These are phyloP conservation scores for human (Homo sapiens) DNA, from an alignment of 2,113 vertebrate genomes.

Conservation along the genomic window DNA sequence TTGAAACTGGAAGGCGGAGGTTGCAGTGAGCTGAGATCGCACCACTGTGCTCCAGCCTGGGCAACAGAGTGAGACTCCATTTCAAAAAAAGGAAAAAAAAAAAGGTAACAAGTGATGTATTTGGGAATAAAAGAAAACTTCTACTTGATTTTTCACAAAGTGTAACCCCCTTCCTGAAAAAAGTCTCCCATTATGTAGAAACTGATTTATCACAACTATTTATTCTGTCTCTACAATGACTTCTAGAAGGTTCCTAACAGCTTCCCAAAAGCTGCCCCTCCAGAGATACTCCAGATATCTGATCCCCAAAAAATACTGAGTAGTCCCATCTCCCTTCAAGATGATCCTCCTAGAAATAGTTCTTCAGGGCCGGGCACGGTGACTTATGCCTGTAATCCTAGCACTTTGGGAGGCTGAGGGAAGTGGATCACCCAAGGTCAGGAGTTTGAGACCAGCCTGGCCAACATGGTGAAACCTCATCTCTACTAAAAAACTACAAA, in stretches of 20 bases:
- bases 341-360: neutral
- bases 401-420: too few species aligned
- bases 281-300: neutral
- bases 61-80: too few species aligned
- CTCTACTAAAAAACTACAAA: too few species aligned
- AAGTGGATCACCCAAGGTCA: too few species aligned
- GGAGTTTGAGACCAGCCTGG: too few species aligned
- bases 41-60: too few species aligned
- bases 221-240: neutral
- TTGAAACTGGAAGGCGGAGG: too few species aligned
- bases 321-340: neutral
- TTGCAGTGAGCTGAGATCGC: too few species aligned
- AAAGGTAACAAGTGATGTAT: neutral
- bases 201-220: neutral
- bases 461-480: too few species aligned
- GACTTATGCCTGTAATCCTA: too few species aligned
- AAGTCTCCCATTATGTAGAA: neutral
- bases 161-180: neutral
- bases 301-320: neutral
- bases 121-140: neutral
- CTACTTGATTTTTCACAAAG: constrained; percentile 29
- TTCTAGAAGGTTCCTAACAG: neutral
- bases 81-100: too few species aligned
- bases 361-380: neutral
- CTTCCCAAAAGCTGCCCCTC: neutral